phyloP scores from a whole-genome alignment of 2,797 vertebrate species.

The Heterohyrax brucei region DNA sequence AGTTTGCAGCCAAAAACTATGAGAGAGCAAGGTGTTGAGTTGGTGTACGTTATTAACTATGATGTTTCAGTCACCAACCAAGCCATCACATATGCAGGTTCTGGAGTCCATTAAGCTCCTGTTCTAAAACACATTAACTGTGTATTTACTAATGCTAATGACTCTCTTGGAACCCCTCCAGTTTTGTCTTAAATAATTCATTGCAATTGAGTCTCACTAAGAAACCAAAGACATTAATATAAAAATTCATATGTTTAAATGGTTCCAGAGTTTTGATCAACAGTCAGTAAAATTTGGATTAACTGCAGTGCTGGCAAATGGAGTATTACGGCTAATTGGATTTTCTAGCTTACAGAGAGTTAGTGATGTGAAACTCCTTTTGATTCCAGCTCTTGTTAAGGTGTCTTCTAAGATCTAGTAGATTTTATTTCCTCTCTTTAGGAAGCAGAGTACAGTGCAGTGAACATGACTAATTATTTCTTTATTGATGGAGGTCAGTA shows the following conservation, averaged over 20 bases:
- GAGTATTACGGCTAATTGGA: slow-evolving; percentile 74
- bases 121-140: slow-evolving; percentile 81
- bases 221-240: slow-evolving; percentile 78
- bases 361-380: slow-evolving; percentile 74
- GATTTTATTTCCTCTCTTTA: slow-evolving; percentile 50
- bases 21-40: slow-evolving; percentile 65
- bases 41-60: slow-evolving; percentile 55
- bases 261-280: slow-evolving; percentile 74
- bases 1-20: slow-evolving; percentile 65
- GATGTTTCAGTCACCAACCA: not conserved
- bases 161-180: slow-evolving; percentile 83
- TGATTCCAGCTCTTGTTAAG: slow-evolving; percentile 67
- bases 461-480: slow-evolving; percentile 49
- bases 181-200: slow-evolving; percentile 87
- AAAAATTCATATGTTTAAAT: slow-evolving; percentile 79
- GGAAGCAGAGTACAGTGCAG: slow-evolving; percentile 5
- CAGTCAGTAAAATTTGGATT: slow-evolving; percentile 77
- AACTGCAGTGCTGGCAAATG: slow-evolving; percentile 58
- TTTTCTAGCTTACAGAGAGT: slow-evolving; percentile 77
- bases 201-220: slow-evolving; percentile 78
- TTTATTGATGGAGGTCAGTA: slow-evolving; percentile 47
- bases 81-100: not conserved
- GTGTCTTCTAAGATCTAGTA: slow-evolving; percentile 47
- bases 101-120: slow-evolving; percentile 79
- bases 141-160: slow-evolving; percentile 85